Evolutionary conservation across 1,140 invertebrate species (phyloP).

Genomic region (Rhynchophorus ferrugineus): DNA sequence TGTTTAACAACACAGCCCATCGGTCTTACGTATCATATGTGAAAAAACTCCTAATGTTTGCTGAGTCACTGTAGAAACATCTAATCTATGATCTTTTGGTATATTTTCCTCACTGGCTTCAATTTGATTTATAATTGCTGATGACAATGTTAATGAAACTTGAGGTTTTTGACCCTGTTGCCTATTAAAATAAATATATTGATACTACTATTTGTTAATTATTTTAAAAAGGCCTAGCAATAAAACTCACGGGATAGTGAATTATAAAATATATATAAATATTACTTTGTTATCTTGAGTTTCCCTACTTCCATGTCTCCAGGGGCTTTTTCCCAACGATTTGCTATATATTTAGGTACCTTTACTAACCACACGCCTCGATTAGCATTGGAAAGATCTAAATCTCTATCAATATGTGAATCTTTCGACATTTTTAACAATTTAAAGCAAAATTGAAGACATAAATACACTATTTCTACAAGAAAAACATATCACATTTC

Average conservation of each 20-base stretch:
- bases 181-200: slow-evolving; percentile 36
- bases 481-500: too few relatives aligned
- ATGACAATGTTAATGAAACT: slow-evolving; percentile 60
- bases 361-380: slow-evolving; percentile 94
- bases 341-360: slow-evolving; percentile 92
- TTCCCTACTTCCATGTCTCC: slow-evolving; percentile 72
- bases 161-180: slow-evolving; percentile 58
- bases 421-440: slow-evolving; percentile 34
- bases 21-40: slow-evolving; percentile 63
- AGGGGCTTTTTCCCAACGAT: slow-evolving; percentile 79
- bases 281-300: slow-evolving; percentile 64
- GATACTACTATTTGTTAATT: too few relatives aligned
- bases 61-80: slow-evolving; percentile 78
- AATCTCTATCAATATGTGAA: slow-evolving; percentile 59
- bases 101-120: slow-evolving; percentile 64
- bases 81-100: slow-evolving; percentile 83
- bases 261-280: slow-evolving; percentile 4
- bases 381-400: slow-evolving; percentile 81
- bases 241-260: too few relatives aligned
- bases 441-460: too few relatives aligned
- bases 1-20: background rate
- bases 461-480: too few relatives aligned
- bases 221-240: too few relatives aligned
- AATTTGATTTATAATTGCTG: slow-evolving; percentile 62
- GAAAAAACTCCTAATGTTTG: slow-evolving; percentile 88